Evolutionary conservation across 2,113 vertebrate species (phyloP), one percentile per base, ranked within the genome.

Genomic region (Tretioscincus oriximinensis): DNA sequence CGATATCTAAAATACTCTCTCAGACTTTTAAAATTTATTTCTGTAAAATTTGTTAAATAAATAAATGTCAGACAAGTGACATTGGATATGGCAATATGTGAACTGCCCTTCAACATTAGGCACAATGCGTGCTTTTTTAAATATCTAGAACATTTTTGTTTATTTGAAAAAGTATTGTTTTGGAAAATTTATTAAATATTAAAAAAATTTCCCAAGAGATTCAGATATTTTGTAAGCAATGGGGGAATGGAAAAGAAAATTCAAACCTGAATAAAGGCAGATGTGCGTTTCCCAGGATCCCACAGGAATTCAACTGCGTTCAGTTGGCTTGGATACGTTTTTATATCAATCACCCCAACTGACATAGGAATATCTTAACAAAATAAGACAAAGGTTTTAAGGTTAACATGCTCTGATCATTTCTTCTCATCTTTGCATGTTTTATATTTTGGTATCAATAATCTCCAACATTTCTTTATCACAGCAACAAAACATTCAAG

Each of bases 181-280:
- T 20, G 9, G 12, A 67, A 51, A 28, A 35, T 61, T 35, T 3
- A 61, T 24, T 24, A 14, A 24, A 29, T 63, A 22, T 26, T n/a
- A 77, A 14, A 58, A 41, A 24, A 82, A 70, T 22, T 35, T 64
- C 51, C 4, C 22, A 29, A 66, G 49, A 69, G 29, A n/a, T 78
- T 58, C 26, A 69, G 49, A 12, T 58, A 22, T 58, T 58, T 31
- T 78, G 22, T 22, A 35, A 35, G 16, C 8, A 26, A 2, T 21
- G 45, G 58, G 60, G 54, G 22, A 47, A 65, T 73, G 87, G 81
- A 89, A 89, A 76, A 68, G 69, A 90, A 93, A 87, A 81, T 87
- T 87, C 95, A 94, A 94, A 96, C 96, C 96, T 96, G 96, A 93
- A 96, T 96, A 92, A 96, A 96, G 92, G 95, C 96, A 89, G 96